Evolutionary conservation across 1,140 invertebrate genomes (phyloP).

Genomic region (Trichomalopsis sarcophagae): DNA sequence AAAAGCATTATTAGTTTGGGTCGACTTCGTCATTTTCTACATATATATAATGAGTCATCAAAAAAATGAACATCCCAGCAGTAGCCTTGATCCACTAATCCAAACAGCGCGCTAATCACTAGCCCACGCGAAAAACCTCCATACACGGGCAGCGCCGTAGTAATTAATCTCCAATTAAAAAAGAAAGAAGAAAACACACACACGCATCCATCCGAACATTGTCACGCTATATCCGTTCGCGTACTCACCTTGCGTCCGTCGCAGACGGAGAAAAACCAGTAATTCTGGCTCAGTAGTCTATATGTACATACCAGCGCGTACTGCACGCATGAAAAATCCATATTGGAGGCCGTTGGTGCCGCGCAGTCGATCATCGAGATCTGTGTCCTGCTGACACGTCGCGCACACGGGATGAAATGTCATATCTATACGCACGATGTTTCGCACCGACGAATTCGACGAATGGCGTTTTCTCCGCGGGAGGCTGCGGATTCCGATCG

Average conservation of each 20-base stretch:
- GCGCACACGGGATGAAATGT: slow-evolving; percentile 23
- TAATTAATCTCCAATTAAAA: background rate
- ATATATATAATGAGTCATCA: background rate
- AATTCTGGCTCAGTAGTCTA: background rate
- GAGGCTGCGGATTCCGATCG: background rate
- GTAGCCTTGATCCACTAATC: background rate
- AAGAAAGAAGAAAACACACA: background rate
- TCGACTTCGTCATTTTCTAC: too few species aligned
- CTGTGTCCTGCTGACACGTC: background rate
- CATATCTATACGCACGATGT: slow-evolving; percentile 6
- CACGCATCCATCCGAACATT: background rate
- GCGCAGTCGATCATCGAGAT: slow-evolving; percentile 22
- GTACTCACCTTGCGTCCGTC: background rate
- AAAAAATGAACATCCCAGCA: background rate
- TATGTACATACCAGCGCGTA: background rate
- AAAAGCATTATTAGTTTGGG: background rate
- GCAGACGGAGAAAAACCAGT: slow-evolving; percentile 1
- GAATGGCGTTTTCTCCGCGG: background rate
- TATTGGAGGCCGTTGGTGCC: background rate
- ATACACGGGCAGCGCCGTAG: too few species aligned
- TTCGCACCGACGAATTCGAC: background rate
- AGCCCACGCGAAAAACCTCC: background rate
- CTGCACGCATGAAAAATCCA: background rate
- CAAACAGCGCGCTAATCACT: background rate
- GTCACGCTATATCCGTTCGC: background rate